These are phyloP conservation scores for Panagrolaimus sp. DNA, from an alignment of 1,140 invertebrate genomes.

Conservation along the genomic window DNA sequence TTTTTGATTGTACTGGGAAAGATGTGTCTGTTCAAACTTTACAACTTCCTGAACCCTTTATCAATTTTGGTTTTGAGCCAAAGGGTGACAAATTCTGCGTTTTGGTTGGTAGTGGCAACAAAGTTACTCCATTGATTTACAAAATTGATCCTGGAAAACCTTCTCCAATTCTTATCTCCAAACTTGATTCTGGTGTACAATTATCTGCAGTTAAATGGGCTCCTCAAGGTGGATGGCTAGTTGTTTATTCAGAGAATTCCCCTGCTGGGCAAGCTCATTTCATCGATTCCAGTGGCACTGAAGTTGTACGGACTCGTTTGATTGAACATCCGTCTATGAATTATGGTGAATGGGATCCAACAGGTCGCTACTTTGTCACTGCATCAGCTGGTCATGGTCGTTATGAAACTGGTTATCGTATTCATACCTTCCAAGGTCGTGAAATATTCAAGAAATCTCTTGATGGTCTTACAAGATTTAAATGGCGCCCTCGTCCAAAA, in stretches of 20 bases:
- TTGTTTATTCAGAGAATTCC: slow-evolving; percentile 45
- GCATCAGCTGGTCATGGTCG: slow-evolving; percentile 90
- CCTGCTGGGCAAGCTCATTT: slow-evolving; percentile 51
- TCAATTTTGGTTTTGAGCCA: slow-evolving; percentile 97
- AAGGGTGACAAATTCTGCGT: slow-evolving; percentile 73
- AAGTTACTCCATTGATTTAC: slow-evolving; percentile 53
- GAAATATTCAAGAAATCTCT: slow-evolving; percentile 74
- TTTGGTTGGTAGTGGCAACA: slow-evolving; percentile 44
- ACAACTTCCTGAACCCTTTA: slow-evolving; percentile 67
- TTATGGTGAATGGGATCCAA: slow-evolving; percentile 87
- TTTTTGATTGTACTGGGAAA: slow-evolving; percentile 84
- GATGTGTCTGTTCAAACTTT: slow-evolving; percentile 91
- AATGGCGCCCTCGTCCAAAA: slow-evolving; percentile 89
- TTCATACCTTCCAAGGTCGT: slow-evolving; percentile 88
- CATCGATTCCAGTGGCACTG: slow-evolving; percentile 52
- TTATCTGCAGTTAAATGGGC: slow-evolving; percentile 53
- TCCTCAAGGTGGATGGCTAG: slow-evolving; percentile 54
- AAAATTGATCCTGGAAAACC: slow-evolving; percentile 51
- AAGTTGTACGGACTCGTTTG: slow-evolving; percentile 50
- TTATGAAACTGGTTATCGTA: slow-evolving; percentile 80
- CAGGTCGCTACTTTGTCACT: slow-evolving; percentile 90
- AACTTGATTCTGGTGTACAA: slow-evolving; percentile 54
- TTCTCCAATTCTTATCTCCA: slow-evolving; percentile 47
- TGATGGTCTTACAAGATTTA: slow-evolving; percentile 84
- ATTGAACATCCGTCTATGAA: slow-evolving; percentile 56